Evolutionary conservation across 2,113 vertebrate species (phyloP).

Genomic region (Paradoxurus hermaphroditus): DNA sequence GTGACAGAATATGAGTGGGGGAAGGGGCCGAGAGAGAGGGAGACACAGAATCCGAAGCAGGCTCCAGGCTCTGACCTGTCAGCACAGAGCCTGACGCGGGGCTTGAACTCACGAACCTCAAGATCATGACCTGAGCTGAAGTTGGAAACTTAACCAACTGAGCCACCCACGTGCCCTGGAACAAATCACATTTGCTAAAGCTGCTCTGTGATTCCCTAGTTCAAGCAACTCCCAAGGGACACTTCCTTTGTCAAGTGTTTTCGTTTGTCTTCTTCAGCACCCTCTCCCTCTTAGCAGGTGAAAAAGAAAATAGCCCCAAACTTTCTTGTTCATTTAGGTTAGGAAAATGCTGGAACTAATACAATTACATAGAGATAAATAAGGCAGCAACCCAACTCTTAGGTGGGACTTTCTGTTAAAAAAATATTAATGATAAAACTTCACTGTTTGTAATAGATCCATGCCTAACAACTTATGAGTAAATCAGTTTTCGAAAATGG

Average conservation of each 20-base stretch:
- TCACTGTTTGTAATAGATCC: neutral
- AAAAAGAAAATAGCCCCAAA: neutral
- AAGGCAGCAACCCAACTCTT: neutral
- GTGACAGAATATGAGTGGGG: too few species aligned
- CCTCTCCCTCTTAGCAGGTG: neutral
- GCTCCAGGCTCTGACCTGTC: too few species aligned
- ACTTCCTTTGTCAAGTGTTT: neutral
- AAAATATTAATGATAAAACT: neutral
- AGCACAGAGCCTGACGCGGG: too few species aligned
- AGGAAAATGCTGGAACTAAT: neutral
- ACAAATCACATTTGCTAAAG: neutral
- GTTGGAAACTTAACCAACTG: too few species aligned
- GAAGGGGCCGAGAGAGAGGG: too few species aligned
- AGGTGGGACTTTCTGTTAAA: neutral
- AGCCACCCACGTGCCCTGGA: too few species aligned
- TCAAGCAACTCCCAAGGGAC: neutral
- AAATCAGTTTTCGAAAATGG: slow-evolving; percentile 36
- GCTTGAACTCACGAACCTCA: too few species aligned
- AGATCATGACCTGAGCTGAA: too few species aligned
- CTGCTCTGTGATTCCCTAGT: neutral
- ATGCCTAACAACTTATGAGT: neutral
- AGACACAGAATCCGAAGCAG: too few species aligned
- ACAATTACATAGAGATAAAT: neutral
- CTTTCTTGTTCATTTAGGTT: neutral
- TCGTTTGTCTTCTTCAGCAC: neutral